Conservation (phyloP, 2,888 invertebrate species). For the Bimastos eiseni region DNA sequence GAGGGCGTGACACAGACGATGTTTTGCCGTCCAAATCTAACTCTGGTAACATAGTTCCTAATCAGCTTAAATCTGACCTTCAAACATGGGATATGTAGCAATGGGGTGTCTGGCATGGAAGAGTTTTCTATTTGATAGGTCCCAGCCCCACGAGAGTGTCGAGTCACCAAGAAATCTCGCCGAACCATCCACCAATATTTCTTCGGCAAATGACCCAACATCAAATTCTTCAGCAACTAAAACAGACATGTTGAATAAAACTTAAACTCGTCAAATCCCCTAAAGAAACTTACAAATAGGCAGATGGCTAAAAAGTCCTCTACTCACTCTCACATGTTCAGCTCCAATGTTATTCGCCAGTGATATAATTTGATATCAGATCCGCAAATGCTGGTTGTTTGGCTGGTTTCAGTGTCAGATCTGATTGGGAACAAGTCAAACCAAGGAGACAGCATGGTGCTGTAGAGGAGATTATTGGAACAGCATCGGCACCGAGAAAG, state of each 20-base stretch:
- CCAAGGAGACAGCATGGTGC: no score
- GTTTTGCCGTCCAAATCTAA: neutral
- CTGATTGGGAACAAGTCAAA: no score
- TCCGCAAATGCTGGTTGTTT: no score
- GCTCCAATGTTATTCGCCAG: no score
- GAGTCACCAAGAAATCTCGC: neutral
- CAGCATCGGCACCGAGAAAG: no score
- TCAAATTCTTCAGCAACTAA: conserved; percentile 23
- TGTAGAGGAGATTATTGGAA: no score
- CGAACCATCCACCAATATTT: neutral
- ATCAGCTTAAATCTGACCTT: neutral
- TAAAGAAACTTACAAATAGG: neutral
- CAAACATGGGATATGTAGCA: conserved; percentile 14
- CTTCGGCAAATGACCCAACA: neutral
- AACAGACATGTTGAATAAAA: neutral
- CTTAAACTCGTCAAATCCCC: neutral
- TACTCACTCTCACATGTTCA: neutral
- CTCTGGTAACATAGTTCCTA: neutral
- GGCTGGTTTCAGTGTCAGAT: no score
- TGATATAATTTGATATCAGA: no score
- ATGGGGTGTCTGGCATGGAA: conserved; percentile 14
- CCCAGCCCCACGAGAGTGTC: conserved; percentile 24
- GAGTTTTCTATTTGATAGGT: neutral
- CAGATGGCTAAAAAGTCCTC: neutral
- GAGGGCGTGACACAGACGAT: neutral